Percentiles rank a stretch among this genome's conserved stretches.
Evolutionary conservation across 1,140 invertebrate genomes (phyloP).

Genomic region (Brachionus manjavacas): DNA sequence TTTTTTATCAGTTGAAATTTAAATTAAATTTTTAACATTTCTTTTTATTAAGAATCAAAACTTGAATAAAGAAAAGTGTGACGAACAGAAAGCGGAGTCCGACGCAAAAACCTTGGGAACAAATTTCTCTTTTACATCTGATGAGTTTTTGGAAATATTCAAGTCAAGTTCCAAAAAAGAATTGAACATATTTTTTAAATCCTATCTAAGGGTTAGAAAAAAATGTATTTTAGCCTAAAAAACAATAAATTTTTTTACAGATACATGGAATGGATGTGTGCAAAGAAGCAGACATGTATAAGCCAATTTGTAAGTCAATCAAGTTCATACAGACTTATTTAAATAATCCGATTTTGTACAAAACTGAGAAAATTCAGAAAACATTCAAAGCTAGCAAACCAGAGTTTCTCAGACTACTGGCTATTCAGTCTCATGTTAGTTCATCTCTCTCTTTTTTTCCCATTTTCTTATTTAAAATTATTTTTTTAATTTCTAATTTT

Average conservation of each 20-base stretch:
- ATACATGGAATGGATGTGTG: slow-evolving; percentile 16
- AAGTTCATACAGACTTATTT: slow-evolving; percentile 25
- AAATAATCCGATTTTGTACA: not conserved
- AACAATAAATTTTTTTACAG: not conserved
- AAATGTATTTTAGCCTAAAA: not conserved
- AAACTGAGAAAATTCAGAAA: slow-evolving; percentile 40
- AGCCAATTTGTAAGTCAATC: slow-evolving; percentile 14
- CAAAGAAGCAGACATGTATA: not conserved
- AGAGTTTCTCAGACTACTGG: slow-evolving; percentile 31
- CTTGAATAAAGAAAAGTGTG: not conserved
- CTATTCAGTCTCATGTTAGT: slow-evolving; percentile 14
- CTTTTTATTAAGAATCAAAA: slow-evolving; percentile 22
- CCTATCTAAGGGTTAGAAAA: not conserved
- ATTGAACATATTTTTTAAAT: not conserved
- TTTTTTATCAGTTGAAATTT: too few relatives aligned
- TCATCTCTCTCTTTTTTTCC: not conserved
- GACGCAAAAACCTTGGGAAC: not conserved
- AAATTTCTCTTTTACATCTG: slow-evolving; percentile 2
- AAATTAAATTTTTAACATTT: too few relatives aligned
- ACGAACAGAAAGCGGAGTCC: not conserved
- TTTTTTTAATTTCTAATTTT: not conserved
- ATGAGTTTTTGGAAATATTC: slow-evolving; percentile 11
- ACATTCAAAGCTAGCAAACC: slow-evolving; percentile 18
- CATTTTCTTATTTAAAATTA: too few relatives aligned
- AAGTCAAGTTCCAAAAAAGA: not conserved